These are phyloP conservation scores for Orthonychiurus folsomi DNA, from an alignment of 2,888 invertebrate species.

Conservation along the genomic window DNA sequence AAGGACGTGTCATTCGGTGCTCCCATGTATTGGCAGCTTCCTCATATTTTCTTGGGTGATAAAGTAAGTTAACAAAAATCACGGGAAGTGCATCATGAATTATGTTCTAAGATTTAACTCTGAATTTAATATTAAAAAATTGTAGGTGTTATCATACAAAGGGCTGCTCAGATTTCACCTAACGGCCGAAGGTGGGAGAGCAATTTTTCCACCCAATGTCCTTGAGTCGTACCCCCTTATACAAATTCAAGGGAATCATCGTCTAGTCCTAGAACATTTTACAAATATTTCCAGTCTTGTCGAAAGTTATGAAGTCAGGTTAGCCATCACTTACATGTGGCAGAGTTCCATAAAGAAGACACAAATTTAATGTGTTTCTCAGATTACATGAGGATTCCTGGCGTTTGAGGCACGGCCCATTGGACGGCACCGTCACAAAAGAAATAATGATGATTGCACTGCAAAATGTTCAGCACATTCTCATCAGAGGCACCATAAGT, in stretches of 20 bases:
- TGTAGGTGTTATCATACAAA: conserved; percentile 75
- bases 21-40: conserved; percentile 75
- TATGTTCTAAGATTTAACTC: not conserved
- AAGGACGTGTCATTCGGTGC: conserved; percentile 51
- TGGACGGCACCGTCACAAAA: conserved; percentile 53
- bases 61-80: conserved; percentile 47
- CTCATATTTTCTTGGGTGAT: conserved; percentile 74
- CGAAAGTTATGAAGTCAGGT: conserved; percentile 50
- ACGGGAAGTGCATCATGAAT: not conserved
- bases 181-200: conserved; percentile 54
- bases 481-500: conserved; percentile 62
- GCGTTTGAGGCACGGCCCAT: conserved; percentile 55
- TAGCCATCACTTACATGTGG: conserved; percentile 26
- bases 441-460: conserved; percentile 83
- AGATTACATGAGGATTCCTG: conserved; percentile 69
- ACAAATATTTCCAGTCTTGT: conserved; percentile 45
- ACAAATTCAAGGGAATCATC: conserved; percentile 66
- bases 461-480: conserved; percentile 71
- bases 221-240: conserved; percentile 65
- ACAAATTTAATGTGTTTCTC: conserved; percentile 8
- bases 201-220: conserved; percentile 49
- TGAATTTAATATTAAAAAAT: conserved; percentile 17
- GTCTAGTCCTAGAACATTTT: conserved; percentile 66
- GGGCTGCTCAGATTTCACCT: conserved; percentile 73
- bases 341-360: not conserved